Base-by-base conservation (phyloP, 2,113 vertebrate species). In the Datnioides undecimradiatus region DNA sequence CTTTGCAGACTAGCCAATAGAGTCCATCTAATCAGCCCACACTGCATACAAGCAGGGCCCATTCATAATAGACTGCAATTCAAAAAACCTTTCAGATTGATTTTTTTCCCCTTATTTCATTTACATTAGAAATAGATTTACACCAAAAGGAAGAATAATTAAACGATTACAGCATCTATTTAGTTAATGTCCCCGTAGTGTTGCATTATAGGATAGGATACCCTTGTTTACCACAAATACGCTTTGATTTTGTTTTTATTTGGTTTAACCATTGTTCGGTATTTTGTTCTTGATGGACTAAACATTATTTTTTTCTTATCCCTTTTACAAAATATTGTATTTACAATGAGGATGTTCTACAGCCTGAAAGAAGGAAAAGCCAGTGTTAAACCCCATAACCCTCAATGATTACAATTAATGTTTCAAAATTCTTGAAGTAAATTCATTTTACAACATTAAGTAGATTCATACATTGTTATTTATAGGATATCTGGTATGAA, bases 381-480 rank as follows among this genome's bases (percentile, higher is more conserved):
- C 46, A 23, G 38, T 38, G 11, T 7, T 36, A 77, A n/a, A 4
- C 21, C 14, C 46, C 33, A 33, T 29, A 21, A 74, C 54, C 43
- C 25, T 14, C 11, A 13, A 19, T 62, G 1, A 38, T 51, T 8
- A 67, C 1, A 21, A 14, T 40, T n/a, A 33, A 36, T 43, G 1
- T 49, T 1, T 25, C 21, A 49, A 76, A 77, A 51, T 8, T 1
- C 31, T 40, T 33, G 14, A 23, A 34, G n/a, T 43, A 21, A 33
- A 34, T 1, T 16, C 5, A 2, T 66, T 55, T 29, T 3, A 34
- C 6, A 36, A 5, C n/a, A 19, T 5, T 21, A 9, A 23, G 11
- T 8, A 34, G 59, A 38, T 51, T 66, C 66, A 59, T 46, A 27
- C 66, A 48, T 82, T 59, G 67, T 64, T 80, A 88, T 83, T 81